Conservation (phyloP, 1,140 invertebrate species). For the Orchesella cincta region DNA sequence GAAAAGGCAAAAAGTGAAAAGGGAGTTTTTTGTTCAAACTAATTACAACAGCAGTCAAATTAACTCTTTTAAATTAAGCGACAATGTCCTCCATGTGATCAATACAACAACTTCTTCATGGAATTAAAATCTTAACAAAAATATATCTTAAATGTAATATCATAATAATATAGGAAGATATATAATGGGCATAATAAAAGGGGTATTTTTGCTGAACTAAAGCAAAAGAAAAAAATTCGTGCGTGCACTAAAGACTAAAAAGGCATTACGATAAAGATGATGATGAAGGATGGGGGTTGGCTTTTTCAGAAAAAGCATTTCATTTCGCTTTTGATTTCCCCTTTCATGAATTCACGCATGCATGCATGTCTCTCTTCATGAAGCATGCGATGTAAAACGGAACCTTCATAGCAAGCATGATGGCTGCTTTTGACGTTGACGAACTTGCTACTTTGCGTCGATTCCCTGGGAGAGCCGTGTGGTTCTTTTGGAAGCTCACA, state of each 20-base stretch:
- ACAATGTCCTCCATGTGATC: too few relatives aligned
- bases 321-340: slow-evolving; percentile 20
- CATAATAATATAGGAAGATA: too few relatives aligned
- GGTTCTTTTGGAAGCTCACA: neutral
- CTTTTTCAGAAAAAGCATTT: slow-evolving; percentile 24
- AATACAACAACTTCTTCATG: too few relatives aligned
- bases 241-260: slow-evolving; percentile 20
- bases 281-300: slow-evolving; percentile 28
- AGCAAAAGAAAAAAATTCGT: too few relatives aligned
- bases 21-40: neutral
- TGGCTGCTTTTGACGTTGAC: slow-evolving; percentile 16
- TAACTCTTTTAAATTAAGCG: too few relatives aligned
- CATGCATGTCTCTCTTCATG: slow-evolving; percentile 20
- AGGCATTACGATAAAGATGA: neutral
- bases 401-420: neutral
- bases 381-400: neutral
- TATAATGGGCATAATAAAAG: too few relatives aligned
- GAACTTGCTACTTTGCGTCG: neutral
- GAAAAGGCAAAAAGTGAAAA: neutral
- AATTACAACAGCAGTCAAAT: too few relatives aligned
- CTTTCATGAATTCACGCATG: slow-evolving; percentile 12
- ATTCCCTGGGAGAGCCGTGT: too few relatives aligned
- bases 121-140: too few relatives aligned
- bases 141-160: too few relatives aligned
- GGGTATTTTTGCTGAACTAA: too few relatives aligned